Evolutionary conservation across 2,888 invertebrate genomes (phyloP).

Genomic region (Pollenia amentaria): DNA sequence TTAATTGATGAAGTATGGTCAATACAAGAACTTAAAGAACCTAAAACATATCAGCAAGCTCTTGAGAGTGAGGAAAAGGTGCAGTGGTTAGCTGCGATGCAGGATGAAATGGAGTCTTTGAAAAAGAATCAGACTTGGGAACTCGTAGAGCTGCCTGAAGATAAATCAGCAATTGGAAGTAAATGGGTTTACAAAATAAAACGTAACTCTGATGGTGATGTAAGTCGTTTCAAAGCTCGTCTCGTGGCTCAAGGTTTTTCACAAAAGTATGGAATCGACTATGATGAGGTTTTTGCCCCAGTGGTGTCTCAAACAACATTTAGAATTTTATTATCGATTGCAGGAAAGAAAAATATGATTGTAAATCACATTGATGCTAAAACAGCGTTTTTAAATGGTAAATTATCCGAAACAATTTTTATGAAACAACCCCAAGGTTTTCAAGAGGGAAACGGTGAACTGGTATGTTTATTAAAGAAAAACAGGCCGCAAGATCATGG

Average conservation of each 20-base stretch:
- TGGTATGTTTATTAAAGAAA: conserved; percentile 66
- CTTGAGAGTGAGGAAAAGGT: conserved; percentile 25
- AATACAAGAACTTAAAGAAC: conserved; percentile 43
- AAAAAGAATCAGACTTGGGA: conserved; percentile 53
- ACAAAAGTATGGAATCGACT: conserved; percentile 64
- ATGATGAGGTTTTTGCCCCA: conserved; percentile 66
- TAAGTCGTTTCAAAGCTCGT: conserved; percentile 60
- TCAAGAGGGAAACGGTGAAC: conserved; percentile 23
- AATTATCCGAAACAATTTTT: conserved; percentile 55
- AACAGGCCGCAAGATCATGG: conserved; percentile 73
- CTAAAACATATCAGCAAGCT: conserved; percentile 45
- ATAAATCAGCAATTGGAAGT: conserved; percentile 71
- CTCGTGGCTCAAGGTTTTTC: conserved; percentile 67
- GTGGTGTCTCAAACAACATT: conserved; percentile 66
- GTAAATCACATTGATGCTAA: conserved; percentile 65
- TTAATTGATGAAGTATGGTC: conserved; percentile 58
- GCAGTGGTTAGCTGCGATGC: conserved; percentile 19
- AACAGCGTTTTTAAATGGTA: conserved; percentile 67
- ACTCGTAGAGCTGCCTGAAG: conserved; percentile 68
- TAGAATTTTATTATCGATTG: conserved; percentile 55
- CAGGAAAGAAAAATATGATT: conserved; percentile 46
- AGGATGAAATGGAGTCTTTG: conserved; percentile 47
- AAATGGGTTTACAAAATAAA: conserved; percentile 74
- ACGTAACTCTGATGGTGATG: conserved; percentile 54
- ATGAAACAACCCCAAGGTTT: conserved; percentile 73